phyloP scores from a whole-genome alignment of 2,113 vertebrate species.

The Paraplagusia blochii region DNA sequence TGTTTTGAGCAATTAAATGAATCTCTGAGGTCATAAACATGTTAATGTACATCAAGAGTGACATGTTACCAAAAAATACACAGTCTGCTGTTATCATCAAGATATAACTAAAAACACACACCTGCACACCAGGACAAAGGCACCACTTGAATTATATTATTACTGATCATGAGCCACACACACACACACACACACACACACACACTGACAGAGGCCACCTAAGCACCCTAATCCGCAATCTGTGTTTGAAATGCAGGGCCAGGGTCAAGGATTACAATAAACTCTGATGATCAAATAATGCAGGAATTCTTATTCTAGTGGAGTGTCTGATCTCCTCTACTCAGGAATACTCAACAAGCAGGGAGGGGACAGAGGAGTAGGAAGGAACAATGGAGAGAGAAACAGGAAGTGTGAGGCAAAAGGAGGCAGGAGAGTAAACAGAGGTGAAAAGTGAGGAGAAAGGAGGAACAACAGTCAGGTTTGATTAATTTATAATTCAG shows the following conservation, averaged over 20 bases:
- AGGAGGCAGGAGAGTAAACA: neutral
- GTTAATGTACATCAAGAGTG: too few species aligned
- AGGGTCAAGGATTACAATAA: conserved; percentile 83
- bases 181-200: conserved; percentile 28
- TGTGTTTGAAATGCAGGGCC: conserved; percentile 80
- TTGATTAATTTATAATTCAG: neutral
- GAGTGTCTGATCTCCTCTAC: conserved; percentile 49
- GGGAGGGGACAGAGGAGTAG: neutral
- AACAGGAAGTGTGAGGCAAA: neutral
- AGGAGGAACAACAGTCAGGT: conserved; percentile 2
- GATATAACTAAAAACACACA: conserved; percentile 4
- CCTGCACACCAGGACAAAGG: conserved; percentile 7
- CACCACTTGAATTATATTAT: conserved; percentile 14
- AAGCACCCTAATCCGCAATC: conserved; percentile 75
- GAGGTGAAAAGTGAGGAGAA: neutral
- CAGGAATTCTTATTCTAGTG: conserved; percentile 76
- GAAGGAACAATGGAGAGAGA: neutral
- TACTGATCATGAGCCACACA: conserved; percentile 27
- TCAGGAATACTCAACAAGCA: conserved; percentile 64
- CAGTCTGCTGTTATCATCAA: neutral
- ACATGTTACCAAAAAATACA: too few species aligned
- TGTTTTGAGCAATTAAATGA: too few species aligned
- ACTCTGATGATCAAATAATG: conserved; percentile 80
- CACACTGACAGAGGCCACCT: conserved; percentile 19
- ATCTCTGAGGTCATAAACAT: too few species aligned